These are phyloP conservation scores for Thalassophryne amazonica DNA, from an alignment of 2,797 vertebrate species.

Conservation along the genomic window DNA sequence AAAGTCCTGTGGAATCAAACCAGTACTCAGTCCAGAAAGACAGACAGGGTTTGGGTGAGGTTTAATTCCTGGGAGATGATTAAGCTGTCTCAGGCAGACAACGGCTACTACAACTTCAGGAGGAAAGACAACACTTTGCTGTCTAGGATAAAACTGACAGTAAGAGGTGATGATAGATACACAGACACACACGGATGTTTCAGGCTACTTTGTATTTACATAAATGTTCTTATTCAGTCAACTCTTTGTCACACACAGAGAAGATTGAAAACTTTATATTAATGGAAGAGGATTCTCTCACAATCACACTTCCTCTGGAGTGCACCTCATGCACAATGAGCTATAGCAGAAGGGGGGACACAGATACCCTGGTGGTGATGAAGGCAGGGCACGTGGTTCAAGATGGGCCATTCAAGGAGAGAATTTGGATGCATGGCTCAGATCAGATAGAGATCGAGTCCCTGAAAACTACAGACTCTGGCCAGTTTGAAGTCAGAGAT, in stretches of 20 bases:
- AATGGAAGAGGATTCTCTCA: accelerated
- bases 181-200: not conserved
- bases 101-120: slow-evolving; percentile 46
- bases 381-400: accelerated
- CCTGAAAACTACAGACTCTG: not conserved
- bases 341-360: accelerated
- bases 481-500: slow-evolving; percentile 29
- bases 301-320: accelerated
- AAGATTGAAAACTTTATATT: accelerated
- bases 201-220: not conserved
- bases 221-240: not conserved
- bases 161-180: slow-evolving; percentile 37
- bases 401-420: not conserved
- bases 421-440: accelerated
- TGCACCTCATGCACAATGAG: not conserved
- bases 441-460: not conserved
- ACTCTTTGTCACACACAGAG: slow-evolving; percentile 21
- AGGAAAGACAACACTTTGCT: not conserved
- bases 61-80: accelerated
- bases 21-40: not conserved
- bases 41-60: not conserved
- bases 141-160: not conserved
- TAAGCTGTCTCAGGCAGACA: slow-evolving; percentile 23
- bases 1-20: slow-evolving; percentile 47
- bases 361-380: accelerated